Base-by-base conservation (phyloP, 2,797 vertebrate species). In the Octomys mimax region DNA sequence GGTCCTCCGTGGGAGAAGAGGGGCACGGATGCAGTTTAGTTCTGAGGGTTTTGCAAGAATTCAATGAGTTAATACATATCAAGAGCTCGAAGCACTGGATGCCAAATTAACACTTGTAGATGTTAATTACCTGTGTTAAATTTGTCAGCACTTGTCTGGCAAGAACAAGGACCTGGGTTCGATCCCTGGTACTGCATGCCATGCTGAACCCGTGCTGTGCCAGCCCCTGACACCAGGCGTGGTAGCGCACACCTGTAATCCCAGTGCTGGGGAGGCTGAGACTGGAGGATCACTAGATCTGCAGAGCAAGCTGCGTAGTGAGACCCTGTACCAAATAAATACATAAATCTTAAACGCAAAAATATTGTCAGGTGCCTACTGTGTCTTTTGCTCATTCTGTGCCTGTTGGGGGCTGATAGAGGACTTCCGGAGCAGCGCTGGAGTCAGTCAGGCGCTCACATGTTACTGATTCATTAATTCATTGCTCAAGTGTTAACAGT, bases 81-180 rank as follows among this genome's bases (percentile, higher is more conserved):
- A 46, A 75, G 66, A 87, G 26, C 77, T 92, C 84, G 75, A 94
- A 95, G 24, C 57, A 46, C 21, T 82, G 18, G 52, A 59, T 84
- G 80, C 75, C 33, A 90, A 52, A 61, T 85, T 46, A 92, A 78
- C 39, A 16, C 39, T 39, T 13, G 22, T 52, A 75, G 42, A 61
- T 89, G 46, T 54, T 95, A 49, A 87, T 75, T 39, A 80, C 28
- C 42, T 19, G 18, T 39, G 49, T 92, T 61, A 82, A 62, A 64
- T 83, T 57, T 57, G 54, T 57, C 54, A 18, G 54, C 14, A 14
- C 54, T 14, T 57, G 54, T 16, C 54, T 57, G 54, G 54, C 54
- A 5, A 57, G 54, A 14, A 57, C 54, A 57, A 57, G 54, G 54
- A 57, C 54, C 54, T 57, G 54, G 54, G 54, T 57, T 57, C 16